Conservation (phyloP, 2,113 vertebrate genomes). For the Xenopus tropicalis region UCB_Xtro_10.0 CM004448.2:153511501-153512000, state of each 20-base stretch:
- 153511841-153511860: constrained; percentile 45
- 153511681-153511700: neutral
- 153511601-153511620: constrained; percentile 50
- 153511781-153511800: constrained; percentile 67
- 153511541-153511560: constrained; percentile 65
- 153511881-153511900: neutral
- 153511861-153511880: constrained; percentile 50
- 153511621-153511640: constrained; percentile 60
- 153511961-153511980: constrained; percentile 17
- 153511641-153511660: constrained; percentile 57
- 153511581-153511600: constrained; percentile 49
- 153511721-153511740: constrained; percentile 54
- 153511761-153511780: constrained; percentile 58
- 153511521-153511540: constrained; percentile 75
- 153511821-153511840: constrained; percentile 56
- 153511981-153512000: constrained; percentile 43
- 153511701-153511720: neutral
- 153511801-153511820: constrained; percentile 56
- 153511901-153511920: constrained; percentile 8
- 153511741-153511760: constrained; percentile 60
- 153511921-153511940: neutral
- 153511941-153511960: neutral
- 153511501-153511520: constrained; percentile 69
- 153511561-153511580: constrained; percentile 58
- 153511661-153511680: constrained; percentile 55